Evolutionary conservation across 2,888 invertebrate genomes (phyloP).

Genomic region (Gryllus longicercus): DNA sequence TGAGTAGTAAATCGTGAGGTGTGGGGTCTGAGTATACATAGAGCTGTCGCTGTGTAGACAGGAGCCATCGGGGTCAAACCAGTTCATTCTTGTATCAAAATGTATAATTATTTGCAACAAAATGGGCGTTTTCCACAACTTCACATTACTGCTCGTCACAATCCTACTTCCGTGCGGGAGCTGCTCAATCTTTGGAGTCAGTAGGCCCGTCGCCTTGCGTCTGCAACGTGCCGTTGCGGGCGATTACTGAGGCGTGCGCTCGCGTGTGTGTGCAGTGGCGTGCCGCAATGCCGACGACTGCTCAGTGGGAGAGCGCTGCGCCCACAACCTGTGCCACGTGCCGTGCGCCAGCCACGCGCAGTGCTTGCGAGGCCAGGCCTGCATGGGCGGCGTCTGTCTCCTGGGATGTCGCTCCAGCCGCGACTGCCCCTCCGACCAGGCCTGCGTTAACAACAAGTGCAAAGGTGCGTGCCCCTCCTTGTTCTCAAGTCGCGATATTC

Average conservation of each 20-base stretch:
- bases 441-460: constrained; percentile 82
- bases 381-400: constrained; percentile 72
- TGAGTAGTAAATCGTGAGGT: too few relatives aligned
- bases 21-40: too few relatives aligned
- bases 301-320: constrained; percentile 72
- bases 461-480: constrained; percentile 47
- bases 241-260: too few relatives aligned
- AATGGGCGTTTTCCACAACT: neutral
- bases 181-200: accelerated
- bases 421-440: constrained; percentile 71
- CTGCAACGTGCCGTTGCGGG: too few relatives aligned
- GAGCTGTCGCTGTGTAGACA: too few relatives aligned
- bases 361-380: constrained; percentile 75
- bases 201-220: too few relatives aligned
- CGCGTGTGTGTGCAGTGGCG: constrained; percentile 50
- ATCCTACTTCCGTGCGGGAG: too few relatives aligned
- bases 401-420: constrained; percentile 81
- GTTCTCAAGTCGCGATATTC: too few relatives aligned
- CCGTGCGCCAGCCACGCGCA: constrained; percentile 78
- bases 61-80: too few relatives aligned
- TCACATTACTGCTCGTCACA: neutral
- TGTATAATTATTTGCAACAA: neutral
- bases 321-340: constrained; percentile 72
- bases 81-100: too few relatives aligned
- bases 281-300: constrained; percentile 76